Conservation (phyloP, 2,113 vertebrate genomes). For the Laterallus jamaicensis region DNA sequence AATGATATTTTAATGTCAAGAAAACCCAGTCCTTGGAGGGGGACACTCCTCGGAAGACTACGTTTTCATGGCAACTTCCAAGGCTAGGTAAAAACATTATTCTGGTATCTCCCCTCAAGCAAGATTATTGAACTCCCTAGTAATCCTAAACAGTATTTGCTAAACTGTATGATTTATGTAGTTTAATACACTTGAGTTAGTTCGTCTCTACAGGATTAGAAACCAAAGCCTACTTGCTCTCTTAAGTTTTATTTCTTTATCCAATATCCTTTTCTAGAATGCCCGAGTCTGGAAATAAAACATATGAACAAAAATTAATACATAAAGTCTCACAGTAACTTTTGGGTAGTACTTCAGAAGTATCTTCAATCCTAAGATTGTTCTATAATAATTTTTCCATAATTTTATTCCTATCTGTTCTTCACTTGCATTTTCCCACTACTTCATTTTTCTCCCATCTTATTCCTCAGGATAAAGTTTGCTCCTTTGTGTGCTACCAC, state of each 20-base stretch:
- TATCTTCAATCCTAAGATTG: background rate
- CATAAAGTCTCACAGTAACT: background rate
- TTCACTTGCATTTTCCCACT: background rate
- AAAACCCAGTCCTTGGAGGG: background rate
- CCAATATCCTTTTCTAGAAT: background rate
- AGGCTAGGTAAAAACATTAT: background rate
- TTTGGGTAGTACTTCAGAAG: background rate
- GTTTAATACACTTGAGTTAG: background rate
- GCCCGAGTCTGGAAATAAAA: background rate
- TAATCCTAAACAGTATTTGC: background rate
- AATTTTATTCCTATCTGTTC: background rate
- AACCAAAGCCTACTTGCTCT: background rate
- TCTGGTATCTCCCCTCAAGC: background rate
- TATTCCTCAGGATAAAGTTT: background rate
- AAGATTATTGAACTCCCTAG: background rate
- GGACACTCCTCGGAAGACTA: background rate
- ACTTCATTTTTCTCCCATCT: background rate
- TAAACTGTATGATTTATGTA: background rate
- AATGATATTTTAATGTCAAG: background rate
- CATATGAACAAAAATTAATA: background rate
- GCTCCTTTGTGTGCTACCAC: background rate
- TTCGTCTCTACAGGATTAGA: background rate
- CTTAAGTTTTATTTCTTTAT: background rate
- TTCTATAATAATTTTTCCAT: background rate
- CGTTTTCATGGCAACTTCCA: background rate